These are phyloP conservation scores for Harpagus bidentatus DNA, from an alignment of 2,113 vertebrate species.

Conservation along the genomic window DNA sequence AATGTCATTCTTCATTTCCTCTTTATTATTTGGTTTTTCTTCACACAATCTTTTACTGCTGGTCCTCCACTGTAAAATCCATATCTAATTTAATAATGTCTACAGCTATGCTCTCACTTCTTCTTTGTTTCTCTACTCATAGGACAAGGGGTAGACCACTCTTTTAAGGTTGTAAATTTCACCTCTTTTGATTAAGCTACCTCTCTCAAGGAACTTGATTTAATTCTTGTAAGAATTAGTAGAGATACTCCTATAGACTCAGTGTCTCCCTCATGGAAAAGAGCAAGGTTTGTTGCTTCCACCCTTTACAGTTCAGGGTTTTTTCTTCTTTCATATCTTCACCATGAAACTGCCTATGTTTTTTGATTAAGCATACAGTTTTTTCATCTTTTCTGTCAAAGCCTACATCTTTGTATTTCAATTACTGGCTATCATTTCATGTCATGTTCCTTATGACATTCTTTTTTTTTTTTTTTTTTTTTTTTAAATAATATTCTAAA, in stretches of 20 bases:
- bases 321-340: not conserved
- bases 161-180: not conserved
- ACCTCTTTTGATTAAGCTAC: not conserved
- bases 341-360: not conserved
- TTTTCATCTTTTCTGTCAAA: not conserved
- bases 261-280: not conserved
- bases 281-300: not conserved
- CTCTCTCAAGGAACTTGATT: not conserved
- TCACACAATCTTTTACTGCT: not conserved
- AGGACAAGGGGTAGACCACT: not conserved
- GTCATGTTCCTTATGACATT: not conserved
- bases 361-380: not conserved
- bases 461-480: too few species aligned
- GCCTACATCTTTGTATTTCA: not conserved
- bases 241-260: not conserved
- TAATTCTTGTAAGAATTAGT: not conserved
- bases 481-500: too few species aligned
- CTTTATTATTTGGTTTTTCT: not conserved
- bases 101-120: not conserved
- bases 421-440: not conserved
- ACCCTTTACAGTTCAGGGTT: rapidly evolving
- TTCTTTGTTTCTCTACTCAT: not conserved
- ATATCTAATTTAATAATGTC: not conserved
- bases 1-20: not conserved
- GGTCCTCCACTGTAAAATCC: not conserved